Conservation (phyloP, 2,113 vertebrate genomes). For the Gnathonemus longibarbis region DNA sequence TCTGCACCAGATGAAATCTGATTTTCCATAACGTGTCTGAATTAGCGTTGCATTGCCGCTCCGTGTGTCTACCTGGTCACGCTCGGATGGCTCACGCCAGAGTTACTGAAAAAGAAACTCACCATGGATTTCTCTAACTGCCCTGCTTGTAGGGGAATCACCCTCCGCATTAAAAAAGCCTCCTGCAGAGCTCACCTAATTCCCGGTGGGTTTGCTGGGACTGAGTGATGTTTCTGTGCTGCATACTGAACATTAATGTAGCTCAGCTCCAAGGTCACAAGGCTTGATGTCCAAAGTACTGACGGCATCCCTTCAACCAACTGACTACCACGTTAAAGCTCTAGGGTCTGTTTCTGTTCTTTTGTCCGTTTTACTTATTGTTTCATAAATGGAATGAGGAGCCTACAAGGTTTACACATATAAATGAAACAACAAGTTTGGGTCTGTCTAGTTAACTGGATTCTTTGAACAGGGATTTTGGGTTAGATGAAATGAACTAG, state of each 20-base stretch:
- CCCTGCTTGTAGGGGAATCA: neutral
- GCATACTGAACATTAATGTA: slow-evolving; percentile 40
- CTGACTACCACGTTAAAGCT: slow-evolving; percentile 20
- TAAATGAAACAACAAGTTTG: neutral
- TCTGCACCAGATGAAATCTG: neutral
- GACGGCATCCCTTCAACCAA: slow-evolving; percentile 32
- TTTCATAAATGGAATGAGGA: neutral
- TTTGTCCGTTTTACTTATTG: neutral
- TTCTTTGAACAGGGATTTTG: neutral
- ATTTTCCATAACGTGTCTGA: neutral
- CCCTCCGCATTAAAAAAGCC: neutral
- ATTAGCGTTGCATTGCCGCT: neutral
- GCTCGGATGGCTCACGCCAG: neutral
- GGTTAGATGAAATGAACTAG: neutral
- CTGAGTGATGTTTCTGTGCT: neutral
- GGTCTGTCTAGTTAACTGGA: neutral
- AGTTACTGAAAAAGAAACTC: neutral
- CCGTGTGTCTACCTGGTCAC: neutral
- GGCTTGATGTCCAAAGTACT: neutral
- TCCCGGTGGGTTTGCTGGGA: slow-evolving; percentile 16
- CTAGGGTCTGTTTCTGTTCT: neutral
- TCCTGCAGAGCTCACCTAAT: neutral
- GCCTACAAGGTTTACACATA: neutral
- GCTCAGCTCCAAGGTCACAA: neutral
- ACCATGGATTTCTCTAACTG: neutral